phyloP scores from a whole-genome alignment of 2,797 vertebrate genomes.

The Protonibea diacanthus region DNA sequence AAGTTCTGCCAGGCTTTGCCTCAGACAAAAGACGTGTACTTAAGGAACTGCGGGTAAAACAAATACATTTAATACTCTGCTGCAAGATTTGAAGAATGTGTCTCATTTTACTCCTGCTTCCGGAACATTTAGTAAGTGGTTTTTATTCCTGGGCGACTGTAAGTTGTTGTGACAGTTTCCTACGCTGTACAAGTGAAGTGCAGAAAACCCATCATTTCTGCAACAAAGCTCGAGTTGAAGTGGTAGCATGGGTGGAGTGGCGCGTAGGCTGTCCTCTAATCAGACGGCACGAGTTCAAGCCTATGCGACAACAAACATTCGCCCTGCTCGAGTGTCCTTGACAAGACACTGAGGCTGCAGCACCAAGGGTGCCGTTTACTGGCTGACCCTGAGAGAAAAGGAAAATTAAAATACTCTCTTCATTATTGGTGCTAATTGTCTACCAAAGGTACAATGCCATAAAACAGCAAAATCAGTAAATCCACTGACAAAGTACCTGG shows the following conservation, averaged over 20 bases:
- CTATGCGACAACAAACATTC: constrained; percentile 32
- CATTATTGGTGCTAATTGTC: neutral
- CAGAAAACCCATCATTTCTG: constrained; percentile 6
- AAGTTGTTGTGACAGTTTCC: constrained; percentile 3
- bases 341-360: constrained; percentile 15
- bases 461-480: constrained; percentile 43
- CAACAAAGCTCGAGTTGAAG: constrained; percentile 35
- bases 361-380: neutral
- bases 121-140: neutral
- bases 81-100: neutral
- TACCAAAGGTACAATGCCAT: constrained; percentile 14
- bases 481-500: constrained; percentile 44
- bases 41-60: neutral
- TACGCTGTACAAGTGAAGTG: neutral
- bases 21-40: neutral
- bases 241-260: constrained; percentile 9
- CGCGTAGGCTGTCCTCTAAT: constrained; percentile 44
- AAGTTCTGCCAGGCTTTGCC: constrained; percentile 20
- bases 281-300: constrained; percentile 22
- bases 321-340: constrained; percentile 38
- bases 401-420: constrained; percentile 12
- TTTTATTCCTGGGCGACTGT: neutral
- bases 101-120: neutral
- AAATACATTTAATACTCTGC: neutral
- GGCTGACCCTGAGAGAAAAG: constrained; percentile 1